Percentiles rank a stretch among this genome's conserved stretches.
Evolutionary conservation across 2,888 invertebrate species (phyloP).

Genomic region (Lymantria dispar): DNA sequence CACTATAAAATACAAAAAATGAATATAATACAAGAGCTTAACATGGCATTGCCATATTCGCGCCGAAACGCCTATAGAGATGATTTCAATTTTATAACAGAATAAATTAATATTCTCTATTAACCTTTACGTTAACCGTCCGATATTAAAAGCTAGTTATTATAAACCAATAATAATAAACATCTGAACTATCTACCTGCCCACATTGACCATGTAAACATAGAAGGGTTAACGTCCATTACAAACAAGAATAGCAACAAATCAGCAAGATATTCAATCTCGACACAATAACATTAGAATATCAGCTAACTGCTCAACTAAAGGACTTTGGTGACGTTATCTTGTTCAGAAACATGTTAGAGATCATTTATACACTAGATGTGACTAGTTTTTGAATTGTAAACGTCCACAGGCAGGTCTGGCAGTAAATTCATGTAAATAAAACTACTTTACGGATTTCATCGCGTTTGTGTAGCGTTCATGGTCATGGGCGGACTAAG

Average conservation of each 20-base stretch:
- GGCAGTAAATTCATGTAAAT: too few species aligned
- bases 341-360: constrained; percentile 20
- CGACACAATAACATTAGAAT: constrained; percentile 73
- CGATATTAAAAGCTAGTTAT: not conserved
- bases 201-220: constrained; percentile 29
- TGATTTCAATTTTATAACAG: too few species aligned
- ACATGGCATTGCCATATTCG: too few species aligned
- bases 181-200: constrained; percentile 24
- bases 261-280: constrained; percentile 79
- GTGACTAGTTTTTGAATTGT: constrained; percentile 20
- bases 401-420: too few species aligned
- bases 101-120: too few species aligned
- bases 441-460: too few species aligned
- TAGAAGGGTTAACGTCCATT: constrained; percentile 32
- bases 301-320: constrained; percentile 59
- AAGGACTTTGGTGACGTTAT: constrained; percentile 63
- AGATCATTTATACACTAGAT: constrained; percentile 2
- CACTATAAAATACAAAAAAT: too few species aligned
- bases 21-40: too few species aligned
- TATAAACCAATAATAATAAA: not conserved
- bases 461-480: too few species aligned
- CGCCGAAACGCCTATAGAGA: too few species aligned
- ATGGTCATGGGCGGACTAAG: too few species aligned
- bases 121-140: too few species aligned
- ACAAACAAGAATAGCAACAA: constrained; percentile 67